Base-by-base conservation (phyloP, 1,140 invertebrate genomes). In the Prorops nasuta region DNA sequence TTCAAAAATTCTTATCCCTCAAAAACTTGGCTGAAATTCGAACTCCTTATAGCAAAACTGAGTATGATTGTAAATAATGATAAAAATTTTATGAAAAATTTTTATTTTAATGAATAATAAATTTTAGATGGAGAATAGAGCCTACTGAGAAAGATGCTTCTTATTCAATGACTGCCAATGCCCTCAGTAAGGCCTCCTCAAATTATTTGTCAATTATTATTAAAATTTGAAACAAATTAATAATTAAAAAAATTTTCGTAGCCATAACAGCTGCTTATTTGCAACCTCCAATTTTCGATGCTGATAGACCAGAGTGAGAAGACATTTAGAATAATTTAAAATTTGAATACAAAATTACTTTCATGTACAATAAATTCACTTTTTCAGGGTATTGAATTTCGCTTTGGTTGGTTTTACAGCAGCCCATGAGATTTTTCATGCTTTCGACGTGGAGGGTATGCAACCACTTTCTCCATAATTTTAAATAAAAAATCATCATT, bases 351-450 rank as follows among this genome's bases (percentile, higher is more conserved):
- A n/a, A n/a, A n/a, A n/a, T n/a, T n/a, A n/a, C n/a, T n/a, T n/a
- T n/a, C n/a, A n/a, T n/a, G n/a, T n/a, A n/a, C n/a, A n/a, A n/a
- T n/a, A n/a, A n/a, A n/a, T n/a, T n/a, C n/a, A n/a, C n/a, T 21
- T 45, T 35, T 32, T 45, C 21, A 45, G 43, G 7, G 19, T 31
- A 1, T 6, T 45, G n/a, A 45, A 82, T 52, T 84, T 80, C 51
- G 79, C 76, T 14, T 74, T 74, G 22, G 65, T 84, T 32, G 82
- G 82, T 10, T 69, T 74, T 8, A 67, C 85, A 3, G 74, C 85
- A n/a, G 82, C 81, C 3, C 82, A 83, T 44, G 79, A 84, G 62
- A 74, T 85, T 17, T 81, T 81, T 0, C 82, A 83, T 53, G 81
- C 80, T 17, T 81, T 84, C 54, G 81, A 84, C 49, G 69, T 69